A percentile compares a stretch with the other conserved stretches of the same genome.
Conservation (phyloP, 2,113 vertebrate genomes). For the Lophura nycthemera region DNA sequence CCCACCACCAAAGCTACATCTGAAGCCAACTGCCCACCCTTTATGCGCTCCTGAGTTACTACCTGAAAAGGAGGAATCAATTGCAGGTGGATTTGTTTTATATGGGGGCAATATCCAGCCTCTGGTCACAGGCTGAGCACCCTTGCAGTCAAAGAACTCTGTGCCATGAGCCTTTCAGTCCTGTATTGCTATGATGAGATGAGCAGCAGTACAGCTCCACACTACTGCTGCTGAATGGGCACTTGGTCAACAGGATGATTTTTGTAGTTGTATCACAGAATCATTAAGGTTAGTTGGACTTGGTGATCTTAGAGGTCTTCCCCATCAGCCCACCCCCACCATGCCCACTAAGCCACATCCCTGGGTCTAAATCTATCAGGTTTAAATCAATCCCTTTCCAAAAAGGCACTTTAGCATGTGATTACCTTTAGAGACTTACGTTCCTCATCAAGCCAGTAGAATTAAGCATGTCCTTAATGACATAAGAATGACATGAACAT, state of each 20-base stretch:
- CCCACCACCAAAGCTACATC: neutral
- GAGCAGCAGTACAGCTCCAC: neutral
- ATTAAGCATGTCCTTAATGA: constrained; percentile 32
- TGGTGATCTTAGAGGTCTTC: too few species aligned
- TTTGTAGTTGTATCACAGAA: neutral
- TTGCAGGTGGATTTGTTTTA: neutral
- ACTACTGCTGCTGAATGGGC: neutral
- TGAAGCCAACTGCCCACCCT: accelerated
- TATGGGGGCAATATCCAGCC: neutral
- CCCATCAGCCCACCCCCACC: too few species aligned
- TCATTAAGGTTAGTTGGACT: too few species aligned
- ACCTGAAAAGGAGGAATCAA: neutral
- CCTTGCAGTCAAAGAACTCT: neutral
- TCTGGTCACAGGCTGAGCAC: neutral
- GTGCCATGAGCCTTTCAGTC: neutral
- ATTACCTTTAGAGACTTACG: constrained; percentile 45
- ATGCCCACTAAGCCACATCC: too few species aligned
- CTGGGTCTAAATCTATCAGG: neutral
- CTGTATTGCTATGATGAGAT: neutral
- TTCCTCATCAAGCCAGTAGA: constrained; percentile 29
- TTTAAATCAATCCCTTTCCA: constrained; percentile 59
- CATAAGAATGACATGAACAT: neutral
- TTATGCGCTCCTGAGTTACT: neutral
- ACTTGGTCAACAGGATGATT: constrained; percentile 12
- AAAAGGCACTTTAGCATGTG: constrained; percentile 13